Conservation (phyloP, 2,888 invertebrate genomes). For the Osedax frankpressi region DNA sequence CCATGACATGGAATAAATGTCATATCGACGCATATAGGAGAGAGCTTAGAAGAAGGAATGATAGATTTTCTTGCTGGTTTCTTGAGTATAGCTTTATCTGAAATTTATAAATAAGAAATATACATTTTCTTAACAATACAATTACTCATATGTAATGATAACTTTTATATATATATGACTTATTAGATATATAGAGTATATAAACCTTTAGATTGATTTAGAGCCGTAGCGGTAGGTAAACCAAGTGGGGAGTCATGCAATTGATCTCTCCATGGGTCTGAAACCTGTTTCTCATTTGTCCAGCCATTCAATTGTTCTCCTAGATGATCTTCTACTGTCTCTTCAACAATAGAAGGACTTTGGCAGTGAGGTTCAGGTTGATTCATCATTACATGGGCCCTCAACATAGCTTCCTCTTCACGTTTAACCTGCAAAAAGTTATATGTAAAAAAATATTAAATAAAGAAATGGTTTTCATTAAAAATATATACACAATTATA, state of each 20-base stretch:
- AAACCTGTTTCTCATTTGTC: neutral
- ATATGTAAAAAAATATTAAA: no score
- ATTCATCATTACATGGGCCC: neutral
- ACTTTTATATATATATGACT: no score
- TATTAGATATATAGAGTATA: neutral
- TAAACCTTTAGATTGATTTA: neutral
- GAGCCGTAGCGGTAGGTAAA: neutral
- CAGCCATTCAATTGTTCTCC: neutral
- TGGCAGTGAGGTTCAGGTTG: neutral
- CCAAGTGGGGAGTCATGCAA: neutral
- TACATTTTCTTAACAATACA: no score
- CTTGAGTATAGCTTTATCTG: no score
- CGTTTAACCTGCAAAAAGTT: neutral
- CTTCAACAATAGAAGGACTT: neutral
- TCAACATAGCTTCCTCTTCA: neutral
- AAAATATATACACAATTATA: no score
- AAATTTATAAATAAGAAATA: no score
- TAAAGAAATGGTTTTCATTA: no score
- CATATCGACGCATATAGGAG: neutral
- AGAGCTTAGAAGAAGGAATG: neutral
- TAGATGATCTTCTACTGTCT: neutral
- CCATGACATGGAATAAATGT: neutral
- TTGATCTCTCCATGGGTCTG: neutral
- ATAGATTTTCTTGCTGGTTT: no score
- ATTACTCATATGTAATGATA: no score